A percentile compares a stretch with the other conserved stretches of the same genome.
Conservation (phyloP, 2,888 invertebrate genomes). For the Amaurobius ferox region DNA sequence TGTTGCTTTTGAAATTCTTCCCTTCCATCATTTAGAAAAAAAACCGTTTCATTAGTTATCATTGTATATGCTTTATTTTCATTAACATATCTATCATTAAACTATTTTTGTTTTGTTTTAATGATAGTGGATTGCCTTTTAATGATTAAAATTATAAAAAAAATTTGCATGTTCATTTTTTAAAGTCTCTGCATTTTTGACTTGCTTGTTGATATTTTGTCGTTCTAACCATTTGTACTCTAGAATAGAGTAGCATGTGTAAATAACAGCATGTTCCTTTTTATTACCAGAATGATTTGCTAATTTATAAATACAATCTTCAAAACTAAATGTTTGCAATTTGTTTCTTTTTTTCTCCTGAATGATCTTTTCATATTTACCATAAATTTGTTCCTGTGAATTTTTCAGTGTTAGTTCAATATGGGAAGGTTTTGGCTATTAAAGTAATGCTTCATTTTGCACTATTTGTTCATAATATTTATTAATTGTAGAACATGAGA, state of each 20-base stretch:
- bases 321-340: no score
- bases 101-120: background rate
- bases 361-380: no score
- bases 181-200: background rate
- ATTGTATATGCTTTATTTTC: background rate
- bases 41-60: background rate
- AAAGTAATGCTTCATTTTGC: no score
- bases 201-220: background rate
- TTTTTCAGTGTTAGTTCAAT: no score
- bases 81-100: background rate
- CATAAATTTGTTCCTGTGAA: no score
- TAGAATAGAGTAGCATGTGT: slow-evolving; percentile 10
- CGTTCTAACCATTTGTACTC: background rate
- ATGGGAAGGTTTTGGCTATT: no score
- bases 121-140: background rate
- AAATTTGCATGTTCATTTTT: background rate
- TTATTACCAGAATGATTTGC: no score
- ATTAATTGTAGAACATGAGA: no score
- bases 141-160: background rate
- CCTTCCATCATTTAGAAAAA: background rate
- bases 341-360: no score
- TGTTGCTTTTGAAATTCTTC: background rate
- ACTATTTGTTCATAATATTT: no score
- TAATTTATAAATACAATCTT: no score
- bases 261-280: background rate